These are phyloP conservation scores for Danaus chrysippus DNA, from an alignment of 2,888 invertebrate genomes.

Conservation along the genomic window DNA sequence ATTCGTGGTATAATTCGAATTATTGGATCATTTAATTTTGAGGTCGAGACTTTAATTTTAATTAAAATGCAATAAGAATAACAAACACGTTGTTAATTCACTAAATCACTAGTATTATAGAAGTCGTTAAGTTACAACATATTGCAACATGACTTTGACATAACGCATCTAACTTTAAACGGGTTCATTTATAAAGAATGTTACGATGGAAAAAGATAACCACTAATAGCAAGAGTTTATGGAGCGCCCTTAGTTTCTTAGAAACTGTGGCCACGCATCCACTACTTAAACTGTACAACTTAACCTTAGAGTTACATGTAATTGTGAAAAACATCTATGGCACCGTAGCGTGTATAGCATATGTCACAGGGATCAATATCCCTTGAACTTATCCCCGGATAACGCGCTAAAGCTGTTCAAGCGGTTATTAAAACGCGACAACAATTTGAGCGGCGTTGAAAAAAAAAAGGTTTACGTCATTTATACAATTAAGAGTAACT, in stretches of 20 bases:
- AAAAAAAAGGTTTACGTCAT: slow-evolving; percentile 33
- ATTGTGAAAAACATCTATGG: neutral
- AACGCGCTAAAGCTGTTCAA: slow-evolving; percentile 9
- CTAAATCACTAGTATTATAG: neutral
- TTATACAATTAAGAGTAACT: slow-evolving; percentile 37
- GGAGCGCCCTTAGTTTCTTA: slow-evolving; percentile 38
- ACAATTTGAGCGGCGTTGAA: slow-evolving; percentile 32
- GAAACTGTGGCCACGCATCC: slow-evolving; percentile 34
- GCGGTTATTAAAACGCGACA: slow-evolving; percentile 27
- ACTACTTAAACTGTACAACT: slow-evolving; percentile 10
- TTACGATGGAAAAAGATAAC: slow-evolving; percentile 38
- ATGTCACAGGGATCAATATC: neutral
- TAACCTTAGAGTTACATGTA: slow-evolving; percentile 1
- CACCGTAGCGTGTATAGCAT: neutral
- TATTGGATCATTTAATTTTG: neutral
- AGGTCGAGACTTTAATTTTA: no score
- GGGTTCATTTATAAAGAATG: slow-evolving; percentile 34
- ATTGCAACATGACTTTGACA: slow-evolving; percentile 18
- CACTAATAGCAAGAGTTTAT: slow-evolving; percentile 41
- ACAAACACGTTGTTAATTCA: no score
- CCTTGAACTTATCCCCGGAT: neutral
- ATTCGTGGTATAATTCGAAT: neutral
- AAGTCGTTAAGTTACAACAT: no score
- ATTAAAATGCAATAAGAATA: no score
- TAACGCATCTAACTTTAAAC: slow-evolving; percentile 12